A percentile compares a stretch with the other conserved stretches of the same genome.
Evolutionary conservation across 2,888 invertebrate species (phyloP).

Genomic region (Pristionchus mayeri): DNA sequence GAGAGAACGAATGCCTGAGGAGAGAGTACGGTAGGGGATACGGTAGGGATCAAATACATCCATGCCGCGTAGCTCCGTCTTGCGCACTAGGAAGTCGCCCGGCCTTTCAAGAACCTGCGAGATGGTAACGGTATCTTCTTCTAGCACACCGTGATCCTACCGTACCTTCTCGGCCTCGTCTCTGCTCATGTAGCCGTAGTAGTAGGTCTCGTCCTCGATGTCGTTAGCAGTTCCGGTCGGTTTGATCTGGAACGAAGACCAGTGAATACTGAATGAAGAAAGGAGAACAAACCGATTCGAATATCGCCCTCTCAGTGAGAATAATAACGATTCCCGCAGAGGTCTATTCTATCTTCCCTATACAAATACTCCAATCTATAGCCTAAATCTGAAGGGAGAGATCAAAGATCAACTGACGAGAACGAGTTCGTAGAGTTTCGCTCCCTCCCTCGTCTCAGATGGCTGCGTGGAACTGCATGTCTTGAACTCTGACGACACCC

Average conservation of each 20-base stretch:
- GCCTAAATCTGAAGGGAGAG: too few relatives aligned
- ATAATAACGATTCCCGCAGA: background rate
- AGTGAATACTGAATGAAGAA: background rate
- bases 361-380: too few relatives aligned
- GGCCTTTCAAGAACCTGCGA: slow-evolving; percentile 47
- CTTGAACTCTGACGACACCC: background rate
- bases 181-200: slow-evolving; percentile 57
- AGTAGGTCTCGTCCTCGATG: slow-evolving; percentile 65
- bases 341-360: background rate
- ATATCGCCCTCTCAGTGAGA: too few relatives aligned
- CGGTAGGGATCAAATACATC: slow-evolving; percentile 42
- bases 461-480: background rate
- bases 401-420: background rate
- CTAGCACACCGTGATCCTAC: background rate
- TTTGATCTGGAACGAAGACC: background rate
- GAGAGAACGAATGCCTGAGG: slow-evolving; percentile 57
- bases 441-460: background rate
- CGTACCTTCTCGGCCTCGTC: slow-evolving; percentile 30
- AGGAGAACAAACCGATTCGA: background rate
- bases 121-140: background rate
- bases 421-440: background rate
- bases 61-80: slow-evolving; percentile 54
- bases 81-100: slow-evolving; percentile 63
- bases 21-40: slow-evolving; percentile 13
- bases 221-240: background rate